Evolutionary conservation across 92 coral and sea anemone species (phyloP), one percentile per base, ranked within the genome.

Genomic region (Heliopora coerulea): DNA sequence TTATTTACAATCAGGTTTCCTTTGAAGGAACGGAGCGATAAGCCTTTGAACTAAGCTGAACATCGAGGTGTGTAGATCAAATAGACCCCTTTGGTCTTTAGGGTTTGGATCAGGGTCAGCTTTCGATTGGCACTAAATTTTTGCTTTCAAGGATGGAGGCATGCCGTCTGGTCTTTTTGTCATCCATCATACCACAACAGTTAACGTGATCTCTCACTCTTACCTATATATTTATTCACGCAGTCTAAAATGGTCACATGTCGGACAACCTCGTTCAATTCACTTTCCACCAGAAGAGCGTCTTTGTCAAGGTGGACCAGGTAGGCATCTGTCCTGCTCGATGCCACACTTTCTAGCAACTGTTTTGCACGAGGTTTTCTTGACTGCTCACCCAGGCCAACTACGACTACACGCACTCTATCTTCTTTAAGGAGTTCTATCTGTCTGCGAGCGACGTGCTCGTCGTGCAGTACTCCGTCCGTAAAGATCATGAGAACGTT

Each of bases 401-500:
- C 77, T 9, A 35, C 26, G 19, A 70, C 77, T 1, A 70, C 63
- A 7, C 77, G 77, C 17, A 70, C 77, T 19, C 77, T 63, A 34
- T 8, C 28, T 23, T 49, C 31, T 70, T 70, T 70, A 1, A 70
- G 32, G 19, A n/a, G 33, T 1, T n/a, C 62, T 14, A 70, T 33
- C 14, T 2, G 15, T 48, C 25, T 26, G 30, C 13, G 30, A 1
- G 77, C 77, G 14, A 18, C 27, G 40, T 7, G 48, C 54, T 70
- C 77, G 26, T 70, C 77, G 63, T 70, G 77, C 25, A 70, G 54
- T 7, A 15, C 63, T 52, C 77, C 77, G 19, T 70, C 77, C 32
- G 77, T 27, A 26, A 49, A 70, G 8, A 70, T 33, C 48, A 70
- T 54, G 11, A 70, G 77, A 13, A 70, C 34, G 50, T 70, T 70